These are phyloP conservation scores for Subacronicta megacephala DNA, from an alignment of 2,888 invertebrate genomes.

Conservation along the genomic window DNA sequence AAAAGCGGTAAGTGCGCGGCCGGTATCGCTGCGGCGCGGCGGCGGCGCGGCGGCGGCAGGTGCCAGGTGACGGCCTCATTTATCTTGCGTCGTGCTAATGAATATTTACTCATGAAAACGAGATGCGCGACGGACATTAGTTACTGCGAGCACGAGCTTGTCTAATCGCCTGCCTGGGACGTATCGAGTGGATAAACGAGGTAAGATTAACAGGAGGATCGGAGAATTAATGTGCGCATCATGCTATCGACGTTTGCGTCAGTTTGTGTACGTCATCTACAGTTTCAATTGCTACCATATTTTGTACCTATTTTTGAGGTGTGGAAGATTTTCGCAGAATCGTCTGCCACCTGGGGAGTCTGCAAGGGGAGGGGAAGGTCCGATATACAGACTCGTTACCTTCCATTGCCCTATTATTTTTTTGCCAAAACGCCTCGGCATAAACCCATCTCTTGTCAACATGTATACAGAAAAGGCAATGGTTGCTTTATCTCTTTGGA, in stretches of 20 bases:
- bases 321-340: too few species aligned
- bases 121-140: conserved; percentile 54
- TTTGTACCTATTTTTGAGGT: too few species aligned
- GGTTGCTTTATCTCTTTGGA: neutral
- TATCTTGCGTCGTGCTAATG: conserved; percentile 58
- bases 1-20: conserved; percentile 43
- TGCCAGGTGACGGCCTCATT: conserved; percentile 58
- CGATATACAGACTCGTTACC: too few species aligned
- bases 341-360: too few species aligned
- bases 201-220: neutral
- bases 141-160: conserved; percentile 26
- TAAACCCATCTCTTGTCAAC: too few species aligned
- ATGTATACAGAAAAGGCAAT: neutral
- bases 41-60: conserved; percentile 49
- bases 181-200: conserved; percentile 2
- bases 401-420: too few species aligned
- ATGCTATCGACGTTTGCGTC: neutral
- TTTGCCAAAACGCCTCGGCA: too few species aligned
- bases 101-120: conserved; percentile 69
- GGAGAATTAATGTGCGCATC: neutral
- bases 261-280: neutral
- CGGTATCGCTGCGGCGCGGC: conserved; percentile 27
- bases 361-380: too few species aligned
- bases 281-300: too few species aligned
- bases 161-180: conserved; percentile 6